Percentiles rank a stretch among this genome's conserved stretches.
Evolutionary conservation across 1,140 invertebrate species (phyloP).

Genomic region (Lepidurus arcticus): DNA sequence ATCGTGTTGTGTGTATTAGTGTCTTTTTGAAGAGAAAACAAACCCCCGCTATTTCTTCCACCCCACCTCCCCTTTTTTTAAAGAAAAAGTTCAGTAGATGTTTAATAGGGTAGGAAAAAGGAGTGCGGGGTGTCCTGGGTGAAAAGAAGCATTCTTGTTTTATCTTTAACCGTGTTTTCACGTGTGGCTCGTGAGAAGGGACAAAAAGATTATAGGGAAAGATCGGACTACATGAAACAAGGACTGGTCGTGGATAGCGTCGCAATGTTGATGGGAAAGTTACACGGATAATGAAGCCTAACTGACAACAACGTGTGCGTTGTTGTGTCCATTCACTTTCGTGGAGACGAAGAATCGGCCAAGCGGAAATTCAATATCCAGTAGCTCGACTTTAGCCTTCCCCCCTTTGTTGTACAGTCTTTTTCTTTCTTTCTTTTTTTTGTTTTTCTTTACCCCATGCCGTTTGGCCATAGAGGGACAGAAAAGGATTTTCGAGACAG

Average conservation of each 20-base stretch:
- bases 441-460: not conserved
- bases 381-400: not conserved
- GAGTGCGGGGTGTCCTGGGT: not conserved
- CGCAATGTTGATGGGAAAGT: constrained; percentile 13
- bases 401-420: not conserved
- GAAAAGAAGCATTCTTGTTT: not conserved
- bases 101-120: not conserved
- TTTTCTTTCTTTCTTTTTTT: not conserved
- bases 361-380: constrained; percentile 19
- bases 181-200: not conserved
- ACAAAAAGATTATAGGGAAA: not conserved
- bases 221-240: not conserved
- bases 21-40: not conserved
- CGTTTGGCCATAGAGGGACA: not conserved
- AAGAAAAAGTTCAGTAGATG: too few species aligned
- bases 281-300: constrained; percentile 18
- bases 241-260: not conserved
- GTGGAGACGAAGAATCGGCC: constrained; percentile 13
- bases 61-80: too few species aligned
- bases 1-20: not conserved
- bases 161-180: constrained; percentile 5
- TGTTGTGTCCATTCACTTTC: constrained; percentile 1
- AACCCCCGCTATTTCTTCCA: too few species aligned
- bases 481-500: not conserved
- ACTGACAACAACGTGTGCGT: constrained; percentile 3